Percentiles rank a stretch among this genome's conserved stretches.
Conservation (phyloP, 2,797 vertebrate genomes). For the Sparidentex hasta region DNA sequence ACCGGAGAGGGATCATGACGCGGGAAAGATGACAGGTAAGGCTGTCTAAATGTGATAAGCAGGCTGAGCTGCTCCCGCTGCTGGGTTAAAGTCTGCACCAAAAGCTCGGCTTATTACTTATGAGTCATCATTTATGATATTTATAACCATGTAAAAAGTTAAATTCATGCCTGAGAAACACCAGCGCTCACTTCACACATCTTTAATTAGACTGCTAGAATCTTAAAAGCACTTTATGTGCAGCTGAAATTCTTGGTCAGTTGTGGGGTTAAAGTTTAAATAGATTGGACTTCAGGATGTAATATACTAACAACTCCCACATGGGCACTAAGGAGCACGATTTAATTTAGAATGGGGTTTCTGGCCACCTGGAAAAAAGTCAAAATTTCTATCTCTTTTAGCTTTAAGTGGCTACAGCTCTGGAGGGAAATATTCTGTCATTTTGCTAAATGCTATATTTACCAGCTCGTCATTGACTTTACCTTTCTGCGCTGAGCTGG, state of each 20-base stretch:
- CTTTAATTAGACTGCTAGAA: neutral
- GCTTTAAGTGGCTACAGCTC: too few species aligned
- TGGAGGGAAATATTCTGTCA: too few species aligned
- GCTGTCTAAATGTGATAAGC: constrained; percentile 46
- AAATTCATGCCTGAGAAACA: constrained; percentile 12
- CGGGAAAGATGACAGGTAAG: constrained; percentile 45
- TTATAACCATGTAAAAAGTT: constrained; percentile 26
- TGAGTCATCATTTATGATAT: constrained; percentile 43
- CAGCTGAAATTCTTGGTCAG: neutral
- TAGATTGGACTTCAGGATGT: neutral
- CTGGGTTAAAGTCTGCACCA: constrained; percentile 23
- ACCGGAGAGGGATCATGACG: constrained; percentile 1
- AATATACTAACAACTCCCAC: neutral
- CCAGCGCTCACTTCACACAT: neutral
- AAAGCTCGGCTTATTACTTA: constrained; percentile 33
- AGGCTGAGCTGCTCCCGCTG: constrained; percentile 36
- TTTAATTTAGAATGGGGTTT: neutral
- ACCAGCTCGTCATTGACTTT: neutral
- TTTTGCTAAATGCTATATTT: neutral
- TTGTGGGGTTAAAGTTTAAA: neutral
- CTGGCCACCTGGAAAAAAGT: too few species aligned
- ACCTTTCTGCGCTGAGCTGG: too few species aligned
- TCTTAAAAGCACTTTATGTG: neutral
- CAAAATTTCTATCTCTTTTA: too few species aligned
- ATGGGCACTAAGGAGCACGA: neutral